These are phyloP conservation scores for Agrotis ipsilon DNA, from an alignment of 2,888 invertebrate genomes.

Conservation along the genomic window DNA sequence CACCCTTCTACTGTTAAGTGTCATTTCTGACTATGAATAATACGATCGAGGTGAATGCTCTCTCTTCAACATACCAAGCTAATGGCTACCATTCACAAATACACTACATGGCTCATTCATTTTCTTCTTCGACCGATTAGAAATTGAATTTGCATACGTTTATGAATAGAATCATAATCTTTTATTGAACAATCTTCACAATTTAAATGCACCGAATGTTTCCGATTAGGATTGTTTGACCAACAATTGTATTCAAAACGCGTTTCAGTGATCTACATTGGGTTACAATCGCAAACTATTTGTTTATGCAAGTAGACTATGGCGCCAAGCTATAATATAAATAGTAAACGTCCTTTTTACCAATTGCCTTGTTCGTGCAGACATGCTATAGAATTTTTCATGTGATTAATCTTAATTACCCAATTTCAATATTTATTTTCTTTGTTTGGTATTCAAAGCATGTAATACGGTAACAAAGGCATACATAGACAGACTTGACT, in stretches of 20 bases:
- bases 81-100: conserved; percentile 29
- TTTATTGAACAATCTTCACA: conserved; percentile 18
- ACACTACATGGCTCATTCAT: conserved; percentile 17
- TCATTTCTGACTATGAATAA: conserved; percentile 18
- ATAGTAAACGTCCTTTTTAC: conserved; percentile 40
- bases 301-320: conserved; percentile 58
- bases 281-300: conserved; percentile 45
- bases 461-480: conserved; percentile 48
- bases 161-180: conserved; percentile 25
- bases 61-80: conserved; percentile 24
- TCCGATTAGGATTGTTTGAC: conserved; percentile 47
- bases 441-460: conserved; percentile 63
- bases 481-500: conserved; percentile 35
- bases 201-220: conserved; percentile 48
- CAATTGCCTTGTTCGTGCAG: conserved; percentile 18
- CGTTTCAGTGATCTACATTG: conserved; percentile 56
- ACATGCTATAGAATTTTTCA: conserved; percentile 45
- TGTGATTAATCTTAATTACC: conserved; percentile 62
- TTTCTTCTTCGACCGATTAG: conserved; percentile 36
- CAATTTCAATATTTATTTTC: conserved; percentile 62
- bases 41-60: conserved; percentile 2
- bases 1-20: conserved; percentile 1
- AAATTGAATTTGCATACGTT: conserved; percentile 38
- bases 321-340: conserved; percentile 51
- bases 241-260: conserved; percentile 59